Base-by-base conservation (phyloP, 1,140 invertebrate species). In the Trichonephila clavipes region DNA sequence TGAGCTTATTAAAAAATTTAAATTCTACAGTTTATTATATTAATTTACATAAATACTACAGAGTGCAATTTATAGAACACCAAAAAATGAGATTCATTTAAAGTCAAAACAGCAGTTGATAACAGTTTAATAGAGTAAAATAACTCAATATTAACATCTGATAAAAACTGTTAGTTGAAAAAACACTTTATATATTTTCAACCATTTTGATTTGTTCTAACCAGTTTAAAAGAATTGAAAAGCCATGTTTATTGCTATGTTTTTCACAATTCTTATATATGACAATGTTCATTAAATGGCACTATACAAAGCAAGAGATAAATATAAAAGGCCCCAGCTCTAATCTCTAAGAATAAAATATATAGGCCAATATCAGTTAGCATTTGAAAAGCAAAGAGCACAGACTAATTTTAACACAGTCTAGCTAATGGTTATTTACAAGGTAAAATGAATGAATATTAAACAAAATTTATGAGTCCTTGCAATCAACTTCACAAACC, bases 171-270 rank as follows among this genome's bases (percentile, higher is more conserved):
- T 77, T n/a, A 28, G 34, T 77, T 77, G 6, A 34, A 77, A 77
- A 21, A 69, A 69, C 24, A n/a, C n/a, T 69, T 12, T 69, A 69
- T 69, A 77, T 18, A 28, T 77, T 77, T 34, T 85, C 58, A 85
- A 85, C 82, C 44, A 85, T 85, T 85, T 85, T 85, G 82, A 85
- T 85, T 85, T 85, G 34, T 18, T 58, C 82, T 85, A 83, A 85
- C n/a, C 51, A 83, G 82, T 85, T 34, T 51, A 61, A 85, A 85
- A 85, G 51, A 34, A 28, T 44, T 85, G 44, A n/a, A 85, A 58
- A 59, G 82, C n/a, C n/a, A 59, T 59, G 19, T 21, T 2, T 10
- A 85, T 85, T 24, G 2, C 83, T 59, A 85, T 34, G 18, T 5
- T 61, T 59, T 85, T 59, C 82, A 85, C 82, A 85, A 58, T 59